Evolutionary conservation across 2,888 invertebrate genomes (phyloP).

Genomic region (Desoria tigrina): DNA sequence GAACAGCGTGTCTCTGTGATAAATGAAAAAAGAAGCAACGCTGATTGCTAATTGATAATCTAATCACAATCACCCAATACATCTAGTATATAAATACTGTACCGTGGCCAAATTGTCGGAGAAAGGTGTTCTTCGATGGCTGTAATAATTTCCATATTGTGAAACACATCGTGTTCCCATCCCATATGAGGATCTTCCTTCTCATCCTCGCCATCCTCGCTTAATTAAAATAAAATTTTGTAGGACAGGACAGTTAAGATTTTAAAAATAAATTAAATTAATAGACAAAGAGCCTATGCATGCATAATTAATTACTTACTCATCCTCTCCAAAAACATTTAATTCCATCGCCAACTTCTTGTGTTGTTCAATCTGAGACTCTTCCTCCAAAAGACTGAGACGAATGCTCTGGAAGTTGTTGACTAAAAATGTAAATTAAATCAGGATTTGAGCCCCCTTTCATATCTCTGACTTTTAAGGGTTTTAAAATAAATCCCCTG

Average conservation of each 20-base stretch:
- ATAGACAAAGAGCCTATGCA: no score
- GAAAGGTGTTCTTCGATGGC: constrained; percentile 6
- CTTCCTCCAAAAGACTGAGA: constrained; percentile 29
- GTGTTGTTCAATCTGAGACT: neutral
- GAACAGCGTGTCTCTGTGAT: constrained; percentile 24
- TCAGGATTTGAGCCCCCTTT: neutral
- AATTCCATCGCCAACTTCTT: constrained; percentile 17
- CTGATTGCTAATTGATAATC: no score
- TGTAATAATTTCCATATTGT: constrained; percentile 20
- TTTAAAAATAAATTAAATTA: no score
- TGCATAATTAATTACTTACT: neutral
- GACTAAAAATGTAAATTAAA: constrained; percentile 23
- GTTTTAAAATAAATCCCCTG: no score
- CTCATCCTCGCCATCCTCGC: neutral
- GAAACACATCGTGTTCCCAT: constrained; percentile 18
- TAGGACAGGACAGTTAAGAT: no score
- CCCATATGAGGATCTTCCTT: constrained; percentile 12
- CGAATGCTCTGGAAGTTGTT: constrained; percentile 51
- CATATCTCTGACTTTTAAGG: neutral
- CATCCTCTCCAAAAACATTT: constrained; percentile 16
- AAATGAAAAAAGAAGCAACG: neutral
- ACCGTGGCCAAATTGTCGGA: constrained; percentile 22
- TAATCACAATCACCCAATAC: no score
- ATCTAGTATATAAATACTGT: neutral
- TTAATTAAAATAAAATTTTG: neutral